phyloP scores from a whole-genome alignment of 2,113 vertebrate species.

The Setophaga coronata region DNA sequence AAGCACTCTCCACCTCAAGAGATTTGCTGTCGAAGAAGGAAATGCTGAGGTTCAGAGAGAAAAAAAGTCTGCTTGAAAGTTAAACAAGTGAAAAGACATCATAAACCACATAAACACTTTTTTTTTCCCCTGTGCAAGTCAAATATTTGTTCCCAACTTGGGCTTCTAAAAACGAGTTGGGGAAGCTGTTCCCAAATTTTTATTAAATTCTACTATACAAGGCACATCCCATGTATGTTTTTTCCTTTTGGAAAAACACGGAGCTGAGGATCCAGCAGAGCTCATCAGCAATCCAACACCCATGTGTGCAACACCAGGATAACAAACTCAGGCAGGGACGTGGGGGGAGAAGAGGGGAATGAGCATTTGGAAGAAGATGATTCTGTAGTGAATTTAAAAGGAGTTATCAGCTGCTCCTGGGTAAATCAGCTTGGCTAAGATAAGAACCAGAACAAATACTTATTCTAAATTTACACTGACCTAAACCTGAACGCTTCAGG shows the following conservation, averaged over 20 bases:
- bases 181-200: background rate
- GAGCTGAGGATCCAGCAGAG: background rate
- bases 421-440: slow-evolving; percentile 53
- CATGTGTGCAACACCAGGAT: background rate
- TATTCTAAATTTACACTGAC: slow-evolving; percentile 65
- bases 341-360: background rate
- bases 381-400: slow-evolving; percentile 28
- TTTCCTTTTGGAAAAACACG: background rate
- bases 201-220: background rate
- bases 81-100: background rate
- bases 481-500: slow-evolving; percentile 35
- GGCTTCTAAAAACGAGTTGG: background rate
- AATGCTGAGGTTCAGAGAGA: background rate
- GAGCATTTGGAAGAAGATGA: background rate
- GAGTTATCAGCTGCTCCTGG: slow-evolving; percentile 51
- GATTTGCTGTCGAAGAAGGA: background rate
- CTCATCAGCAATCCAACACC: background rate
- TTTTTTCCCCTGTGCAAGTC: background rate
- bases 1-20: background rate
- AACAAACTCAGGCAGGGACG: background rate
- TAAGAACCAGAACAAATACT: slow-evolving; percentile 63
- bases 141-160: background rate
- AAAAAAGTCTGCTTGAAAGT: background rate
- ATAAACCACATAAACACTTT: background rate
- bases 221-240: background rate